Evolutionary conservation across 2,888 invertebrate species (phyloP).

Genomic region (Drosophila emarginata): DNA sequence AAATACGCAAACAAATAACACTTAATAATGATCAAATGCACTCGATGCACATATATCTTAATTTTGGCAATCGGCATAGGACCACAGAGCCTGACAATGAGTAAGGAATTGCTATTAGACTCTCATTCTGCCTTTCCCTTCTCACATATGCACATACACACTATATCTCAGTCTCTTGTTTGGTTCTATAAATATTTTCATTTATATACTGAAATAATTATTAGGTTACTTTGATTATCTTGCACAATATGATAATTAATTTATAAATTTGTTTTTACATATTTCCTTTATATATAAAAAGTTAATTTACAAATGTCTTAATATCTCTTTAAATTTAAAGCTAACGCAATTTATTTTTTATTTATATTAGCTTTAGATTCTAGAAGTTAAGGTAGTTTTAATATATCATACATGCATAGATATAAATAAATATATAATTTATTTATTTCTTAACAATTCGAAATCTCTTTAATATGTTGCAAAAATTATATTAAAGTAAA

Average conservation of each 20-base stretch:
- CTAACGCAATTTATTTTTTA: too few species aligned
- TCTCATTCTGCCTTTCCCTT: neutral
- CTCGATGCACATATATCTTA: constrained; percentile 58
- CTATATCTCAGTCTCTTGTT: neutral
- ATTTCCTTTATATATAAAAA: too few species aligned
- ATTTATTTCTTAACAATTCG: too few species aligned
- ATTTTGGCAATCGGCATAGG: constrained; percentile 48
- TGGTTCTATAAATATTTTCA: neutral
- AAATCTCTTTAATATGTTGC: too few species aligned
- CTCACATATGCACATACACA: neutral
- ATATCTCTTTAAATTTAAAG: too few species aligned
- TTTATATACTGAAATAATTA: neutral
- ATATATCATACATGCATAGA: too few species aligned
- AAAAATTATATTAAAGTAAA: too few species aligned
- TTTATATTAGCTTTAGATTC: too few species aligned
- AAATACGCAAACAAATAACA: constrained; percentile 24
- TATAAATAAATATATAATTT: too few species aligned
- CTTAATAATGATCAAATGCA: constrained; percentile 68
- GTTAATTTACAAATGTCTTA: too few species aligned
- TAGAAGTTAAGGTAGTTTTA: too few species aligned
- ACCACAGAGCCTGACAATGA: constrained; percentile 7
- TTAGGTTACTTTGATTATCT: neutral
- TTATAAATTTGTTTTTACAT: neutral
- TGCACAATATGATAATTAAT: neutral
- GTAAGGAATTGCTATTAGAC: neutral